Evolutionary conservation across 2,797 vertebrate species (phyloP).

Genomic region (Chrosomus eos): DNA sequence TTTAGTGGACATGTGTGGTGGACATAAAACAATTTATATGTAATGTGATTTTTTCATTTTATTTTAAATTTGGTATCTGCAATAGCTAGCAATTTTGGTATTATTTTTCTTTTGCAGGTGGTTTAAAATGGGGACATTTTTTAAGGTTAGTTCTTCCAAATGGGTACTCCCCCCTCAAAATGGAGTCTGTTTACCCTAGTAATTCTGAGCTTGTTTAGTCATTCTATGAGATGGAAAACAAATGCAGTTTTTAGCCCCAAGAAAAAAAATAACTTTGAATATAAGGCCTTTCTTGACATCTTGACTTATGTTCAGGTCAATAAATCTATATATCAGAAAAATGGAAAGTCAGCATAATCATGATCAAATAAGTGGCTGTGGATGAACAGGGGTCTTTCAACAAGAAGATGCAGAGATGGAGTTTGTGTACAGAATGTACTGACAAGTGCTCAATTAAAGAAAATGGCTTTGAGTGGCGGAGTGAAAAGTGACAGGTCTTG

Average conservation of each 20-base stretch:
- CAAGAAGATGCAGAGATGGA: conserved; percentile 31
- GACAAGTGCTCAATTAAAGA: conserved; percentile 63
- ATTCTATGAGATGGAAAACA: conserved; percentile 43
- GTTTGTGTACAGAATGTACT: conserved; percentile 32
- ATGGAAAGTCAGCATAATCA: conserved; percentile 65
- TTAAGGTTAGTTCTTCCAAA: neutral
- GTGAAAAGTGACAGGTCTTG: conserved; percentile 62
- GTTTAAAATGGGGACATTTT: neutral
- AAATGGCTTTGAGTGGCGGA: conserved; percentile 54
- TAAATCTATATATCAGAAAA: conserved; percentile 63
- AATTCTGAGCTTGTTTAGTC: conserved; percentile 12
- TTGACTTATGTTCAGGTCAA: conserved; percentile 66
- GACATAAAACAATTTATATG: neutral
- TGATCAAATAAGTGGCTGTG: conserved; percentile 62
- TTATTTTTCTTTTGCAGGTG: neutral
- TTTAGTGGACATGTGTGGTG: no score
- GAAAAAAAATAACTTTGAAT: conserved; percentile 15
- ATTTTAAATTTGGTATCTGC: neutral
- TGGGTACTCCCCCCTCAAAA: neutral
- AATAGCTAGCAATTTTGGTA: neutral
- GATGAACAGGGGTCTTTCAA: conserved; percentile 31
- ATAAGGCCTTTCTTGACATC: conserved; percentile 55
- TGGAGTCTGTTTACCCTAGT: neutral
- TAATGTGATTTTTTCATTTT: neutral
- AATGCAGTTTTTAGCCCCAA: neutral